Conservation (phyloP, 2,113 vertebrate species). For the Gallinago media region DNA sequence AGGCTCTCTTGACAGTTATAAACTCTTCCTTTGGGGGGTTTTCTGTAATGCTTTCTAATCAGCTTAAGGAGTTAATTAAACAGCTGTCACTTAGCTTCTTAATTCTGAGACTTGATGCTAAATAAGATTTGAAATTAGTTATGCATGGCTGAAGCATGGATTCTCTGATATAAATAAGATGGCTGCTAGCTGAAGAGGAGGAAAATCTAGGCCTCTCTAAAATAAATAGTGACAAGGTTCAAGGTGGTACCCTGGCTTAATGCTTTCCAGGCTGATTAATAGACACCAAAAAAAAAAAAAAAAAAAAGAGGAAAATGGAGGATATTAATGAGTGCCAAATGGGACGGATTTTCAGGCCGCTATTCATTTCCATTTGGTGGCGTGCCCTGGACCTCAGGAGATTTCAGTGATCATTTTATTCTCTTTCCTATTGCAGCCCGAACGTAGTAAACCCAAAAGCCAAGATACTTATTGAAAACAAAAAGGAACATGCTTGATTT, state of each 20-base stretch:
- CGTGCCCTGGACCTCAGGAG: background rate
- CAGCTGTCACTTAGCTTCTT: slow-evolving; percentile 80
- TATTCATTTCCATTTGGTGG: background rate
- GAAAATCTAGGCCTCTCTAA: background rate
- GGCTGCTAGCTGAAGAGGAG: background rate
- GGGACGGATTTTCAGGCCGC: background rate
- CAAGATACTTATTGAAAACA: background rate
- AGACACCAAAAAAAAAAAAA: background rate
- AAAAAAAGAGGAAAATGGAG: background rate
- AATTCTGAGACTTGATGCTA: slow-evolving; percentile 74
- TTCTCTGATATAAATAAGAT: slow-evolving; percentile 4
- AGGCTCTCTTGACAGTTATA: slow-evolving; percentile 59
- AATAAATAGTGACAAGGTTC: background rate
- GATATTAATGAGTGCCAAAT: background rate
- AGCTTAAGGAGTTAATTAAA: slow-evolving; percentile 84
- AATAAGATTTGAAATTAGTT: slow-evolving; percentile 75
- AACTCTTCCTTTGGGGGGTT: slow-evolving; percentile 71
- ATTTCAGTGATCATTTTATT: background rate
- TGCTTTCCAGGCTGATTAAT: background rate
- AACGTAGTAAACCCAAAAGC: background rate
- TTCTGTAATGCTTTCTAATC: slow-evolving; percentile 76
- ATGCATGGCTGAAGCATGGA: slow-evolving; percentile 26
- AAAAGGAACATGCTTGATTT: background rate
- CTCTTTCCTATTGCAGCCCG: background rate
- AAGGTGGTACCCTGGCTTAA: background rate